Percentiles rank a stretch among this genome's conserved stretches.
These are phyloP conservation scores for Chiloscyllium plagiosum DNA, from an alignment of 2,113 vertebrate species.

Conservation along the genomic window DNA sequence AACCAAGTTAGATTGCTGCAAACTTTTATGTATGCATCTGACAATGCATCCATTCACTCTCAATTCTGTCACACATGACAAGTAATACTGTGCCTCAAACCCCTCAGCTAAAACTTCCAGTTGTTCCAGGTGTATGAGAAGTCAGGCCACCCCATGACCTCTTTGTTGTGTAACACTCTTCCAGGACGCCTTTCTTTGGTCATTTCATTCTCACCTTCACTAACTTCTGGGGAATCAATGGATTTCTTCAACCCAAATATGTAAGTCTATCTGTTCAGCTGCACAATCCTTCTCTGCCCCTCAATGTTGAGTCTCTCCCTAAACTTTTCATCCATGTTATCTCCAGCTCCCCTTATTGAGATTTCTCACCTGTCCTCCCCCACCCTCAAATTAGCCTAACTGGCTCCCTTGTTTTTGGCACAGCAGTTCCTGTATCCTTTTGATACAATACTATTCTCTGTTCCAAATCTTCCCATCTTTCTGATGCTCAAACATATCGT, in stretches of 20 bases:
- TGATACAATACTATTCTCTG: not conserved
- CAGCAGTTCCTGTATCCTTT: not conserved
- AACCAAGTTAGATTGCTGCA: not conserved
- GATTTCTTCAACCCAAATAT: not conserved
- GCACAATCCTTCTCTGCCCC: not conserved
- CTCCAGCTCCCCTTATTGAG: no score
- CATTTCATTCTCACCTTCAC: no score
- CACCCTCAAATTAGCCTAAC: not conserved
- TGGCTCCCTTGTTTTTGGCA: not conserved
- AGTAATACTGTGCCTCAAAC: not conserved
- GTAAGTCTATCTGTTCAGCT: not conserved
- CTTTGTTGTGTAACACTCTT: not conserved
- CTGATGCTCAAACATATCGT: not conserved
- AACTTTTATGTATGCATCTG: not conserved
- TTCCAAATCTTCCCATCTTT: not conserved
- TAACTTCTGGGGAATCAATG: not conserved
- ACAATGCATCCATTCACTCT: not conserved
- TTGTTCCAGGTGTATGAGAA: not conserved
- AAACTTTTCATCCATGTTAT: not conserved
- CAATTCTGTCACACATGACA: not conserved
- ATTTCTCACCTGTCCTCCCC: not conserved
- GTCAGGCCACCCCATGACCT: no score
- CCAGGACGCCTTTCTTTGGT: no score
- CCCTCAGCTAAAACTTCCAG: not conserved
- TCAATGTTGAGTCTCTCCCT: not conserved